Evolutionary conservation across 2,113 vertebrate genomes (phyloP).

Genomic region (Sakesphorus luctuosus): DNA sequence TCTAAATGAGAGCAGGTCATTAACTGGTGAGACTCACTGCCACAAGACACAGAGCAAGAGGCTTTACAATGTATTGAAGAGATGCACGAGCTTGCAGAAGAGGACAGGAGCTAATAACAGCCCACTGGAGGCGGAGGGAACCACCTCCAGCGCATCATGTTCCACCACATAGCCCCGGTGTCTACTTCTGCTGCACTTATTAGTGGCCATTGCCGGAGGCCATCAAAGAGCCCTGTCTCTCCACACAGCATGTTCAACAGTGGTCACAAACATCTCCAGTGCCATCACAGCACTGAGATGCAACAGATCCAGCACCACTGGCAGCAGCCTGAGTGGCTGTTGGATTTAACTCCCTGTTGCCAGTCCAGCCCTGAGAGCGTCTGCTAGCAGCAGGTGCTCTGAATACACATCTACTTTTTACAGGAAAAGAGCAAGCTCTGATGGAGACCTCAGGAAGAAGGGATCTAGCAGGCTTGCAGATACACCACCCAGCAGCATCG

Average conservation of each 20-base stretch:
- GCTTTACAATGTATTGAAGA: background rate
- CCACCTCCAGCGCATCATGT: background rate
- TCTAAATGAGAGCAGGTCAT: too few relatives aligned
- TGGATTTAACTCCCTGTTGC: background rate
- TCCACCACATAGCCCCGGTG: background rate
- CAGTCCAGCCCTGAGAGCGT: background rate
- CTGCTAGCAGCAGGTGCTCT: background rate
- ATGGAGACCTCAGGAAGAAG: background rate
- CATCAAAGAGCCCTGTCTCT: background rate
- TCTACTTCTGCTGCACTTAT: background rate
- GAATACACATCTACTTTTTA: background rate
- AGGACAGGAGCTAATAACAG: background rate
- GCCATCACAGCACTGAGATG: background rate
- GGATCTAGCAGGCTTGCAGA: background rate
- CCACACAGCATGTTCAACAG: background rate
- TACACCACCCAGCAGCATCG: background rate
- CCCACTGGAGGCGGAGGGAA: background rate
- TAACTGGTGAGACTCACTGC: background rate
- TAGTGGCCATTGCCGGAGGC: background rate
- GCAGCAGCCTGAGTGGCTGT: background rate
- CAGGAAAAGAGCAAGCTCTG: background rate
- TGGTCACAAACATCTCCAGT: background rate
- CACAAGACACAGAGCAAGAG: background rate
- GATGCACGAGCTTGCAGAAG: background rate
- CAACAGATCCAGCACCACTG: background rate